Percentiles rank a stretch among this genome's conserved stretches.
These are phyloP conservation scores for Anolis carolinensis DNA, from an alignment of 2,113 vertebrate genomes.

Conservation along the genomic window DNA sequence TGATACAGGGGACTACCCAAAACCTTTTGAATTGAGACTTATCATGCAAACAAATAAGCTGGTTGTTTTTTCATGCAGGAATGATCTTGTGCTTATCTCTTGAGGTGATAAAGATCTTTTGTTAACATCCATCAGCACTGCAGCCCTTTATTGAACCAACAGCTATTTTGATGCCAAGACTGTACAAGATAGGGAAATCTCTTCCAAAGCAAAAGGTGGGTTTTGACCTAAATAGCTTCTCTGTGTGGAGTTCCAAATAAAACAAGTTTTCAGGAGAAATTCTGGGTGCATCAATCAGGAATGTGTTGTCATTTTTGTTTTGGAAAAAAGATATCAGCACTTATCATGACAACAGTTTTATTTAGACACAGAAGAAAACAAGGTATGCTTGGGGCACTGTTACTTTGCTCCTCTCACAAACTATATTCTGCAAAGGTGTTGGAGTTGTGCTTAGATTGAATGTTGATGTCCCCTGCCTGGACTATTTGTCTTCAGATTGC, in stretches of 20 bases:
- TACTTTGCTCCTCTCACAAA: not conserved
- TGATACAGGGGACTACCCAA: not conserved
- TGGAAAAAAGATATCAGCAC: not conserved
- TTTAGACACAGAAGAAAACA: not conserved
- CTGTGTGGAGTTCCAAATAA: not conserved
- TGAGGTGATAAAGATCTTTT: slow-evolving; percentile 7
- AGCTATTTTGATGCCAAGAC: slow-evolving; percentile 25
- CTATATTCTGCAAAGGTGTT: not conserved
- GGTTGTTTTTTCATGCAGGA: slow-evolving; percentile 21
- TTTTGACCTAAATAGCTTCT: slow-evolving; percentile 1
- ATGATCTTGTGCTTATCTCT: slow-evolving; percentile 14
- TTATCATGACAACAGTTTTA: not conserved
- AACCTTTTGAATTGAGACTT: slow-evolving; percentile 45
- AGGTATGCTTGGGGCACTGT: not conserved
- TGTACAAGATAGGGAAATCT: slow-evolving; percentile 21
- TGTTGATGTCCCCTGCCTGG: not conserved
- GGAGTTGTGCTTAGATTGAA: not conserved
- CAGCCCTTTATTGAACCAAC: slow-evolving; percentile 24
- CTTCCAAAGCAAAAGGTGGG: not conserved
- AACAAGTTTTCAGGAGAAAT: not conserved
- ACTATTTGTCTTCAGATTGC: not conserved
- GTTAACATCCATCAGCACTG: slow-evolving; percentile 16
- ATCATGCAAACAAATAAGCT: slow-evolving; percentile 3
- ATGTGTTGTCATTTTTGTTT: not conserved
- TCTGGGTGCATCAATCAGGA: not conserved